phyloP scores from a whole-genome alignment of 2,888 invertebrate species.

The Heteromyza rotundicornis region DNA sequence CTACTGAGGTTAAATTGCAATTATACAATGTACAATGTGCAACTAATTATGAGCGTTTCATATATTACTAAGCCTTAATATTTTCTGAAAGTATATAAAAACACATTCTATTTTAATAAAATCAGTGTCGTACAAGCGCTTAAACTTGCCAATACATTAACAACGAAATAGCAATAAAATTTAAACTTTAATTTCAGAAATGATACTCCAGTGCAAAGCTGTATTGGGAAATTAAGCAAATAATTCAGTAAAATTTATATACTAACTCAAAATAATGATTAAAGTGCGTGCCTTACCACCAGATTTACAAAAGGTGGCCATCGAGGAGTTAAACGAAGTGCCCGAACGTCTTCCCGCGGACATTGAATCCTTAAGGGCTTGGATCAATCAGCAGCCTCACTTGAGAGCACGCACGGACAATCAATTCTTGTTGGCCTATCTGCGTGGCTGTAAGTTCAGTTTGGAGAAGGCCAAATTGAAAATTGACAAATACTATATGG shows the following conservation, averaged over 20 bases:
- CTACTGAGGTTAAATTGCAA: too few species aligned
- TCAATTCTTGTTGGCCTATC: conserved; percentile 64
- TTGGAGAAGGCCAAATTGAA: conserved; percentile 66
- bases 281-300: neutral
- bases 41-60: too few species aligned
- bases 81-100: too few species aligned
- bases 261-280: too few species aligned
- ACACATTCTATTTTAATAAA: too few species aligned
- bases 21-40: too few species aligned
- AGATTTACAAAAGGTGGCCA: conserved; percentile 57
- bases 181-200: neutral
- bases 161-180: neutral
- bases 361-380: conserved; percentile 60
- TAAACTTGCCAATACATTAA: neutral
- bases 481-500: conserved; percentile 67
- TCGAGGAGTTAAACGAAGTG: conserved; percentile 63
- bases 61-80: too few species aligned
- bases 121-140: too few species aligned
- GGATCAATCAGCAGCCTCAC: conserved; percentile 65
- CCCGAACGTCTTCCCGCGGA: conserved; percentile 52
- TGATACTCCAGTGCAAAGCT: too few species aligned
- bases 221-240: too few species aligned
- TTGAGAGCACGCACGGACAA: conserved; percentile 56
- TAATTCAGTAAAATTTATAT: too few species aligned
- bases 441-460: conserved; percentile 66